Conservation (phyloP, 2,888 invertebrate species). For the Anagyrus pseudococci region DNA sequence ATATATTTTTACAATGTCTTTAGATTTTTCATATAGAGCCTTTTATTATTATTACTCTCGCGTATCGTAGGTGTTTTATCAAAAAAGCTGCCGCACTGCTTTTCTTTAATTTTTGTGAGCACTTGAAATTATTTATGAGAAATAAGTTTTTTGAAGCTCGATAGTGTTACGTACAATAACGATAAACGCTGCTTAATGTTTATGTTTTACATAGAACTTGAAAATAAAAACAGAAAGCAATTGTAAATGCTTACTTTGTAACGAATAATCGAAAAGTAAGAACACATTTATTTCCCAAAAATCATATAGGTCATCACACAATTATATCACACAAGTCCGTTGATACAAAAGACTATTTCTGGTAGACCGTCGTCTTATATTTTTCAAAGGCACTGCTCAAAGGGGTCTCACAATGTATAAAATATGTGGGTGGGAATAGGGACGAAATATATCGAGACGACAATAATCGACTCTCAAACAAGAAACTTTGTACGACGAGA, state of each 20-base stretch:
- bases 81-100: too few relatives aligned
- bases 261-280: background rate
- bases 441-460: constrained; percentile 32
- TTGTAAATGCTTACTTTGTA: background rate
- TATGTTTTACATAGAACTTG: background rate
- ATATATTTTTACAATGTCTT: constrained; percentile 10
- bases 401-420: constrained; percentile 39
- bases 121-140: too few relatives aligned
- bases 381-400: constrained; percentile 58
- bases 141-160: too few relatives aligned
- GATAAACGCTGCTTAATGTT: background rate
- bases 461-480: constrained; percentile 27
- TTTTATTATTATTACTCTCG: too few relatives aligned
- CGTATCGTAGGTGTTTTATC: too few relatives aligned
- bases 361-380: constrained; percentile 54
- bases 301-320: constrained; percentile 19
- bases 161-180: background rate
- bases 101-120: too few relatives aligned
- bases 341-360: constrained; percentile 50
- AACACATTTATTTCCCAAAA: constrained; percentile 3
- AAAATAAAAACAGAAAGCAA: background rate
- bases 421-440: constrained; percentile 3
- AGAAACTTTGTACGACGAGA: constrained; percentile 19
- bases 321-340: constrained; percentile 37
- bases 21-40: constrained; percentile 12